Evolutionary conservation across 2,888 invertebrate genomes (phyloP).

Genomic region (Ophioninae sp.): DNA sequence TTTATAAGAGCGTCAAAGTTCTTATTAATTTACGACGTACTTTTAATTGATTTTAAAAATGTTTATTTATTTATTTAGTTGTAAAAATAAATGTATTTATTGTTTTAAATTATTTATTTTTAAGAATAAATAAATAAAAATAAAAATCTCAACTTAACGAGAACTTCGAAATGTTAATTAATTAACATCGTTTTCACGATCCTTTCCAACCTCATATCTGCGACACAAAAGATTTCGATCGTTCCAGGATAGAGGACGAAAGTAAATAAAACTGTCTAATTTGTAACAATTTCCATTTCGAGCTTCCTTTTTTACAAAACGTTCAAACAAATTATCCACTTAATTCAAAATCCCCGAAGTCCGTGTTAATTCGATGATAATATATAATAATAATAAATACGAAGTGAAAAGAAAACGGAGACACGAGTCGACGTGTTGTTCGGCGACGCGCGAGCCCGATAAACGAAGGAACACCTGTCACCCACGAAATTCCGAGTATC

Average conservation of each 20-base stretch:
- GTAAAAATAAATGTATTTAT: too few species aligned
- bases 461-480: slow-evolving; percentile 39
- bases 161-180: too few species aligned
- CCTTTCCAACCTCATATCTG: too few species aligned
- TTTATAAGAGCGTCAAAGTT: too few species aligned
- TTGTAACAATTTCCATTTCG: not conserved
- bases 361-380: not conserved
- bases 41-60: slow-evolving; percentile 22
- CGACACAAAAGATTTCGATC: not conserved
- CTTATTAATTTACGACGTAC: slow-evolving; percentile 14
- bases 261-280: too few species aligned
- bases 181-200: too few species aligned
- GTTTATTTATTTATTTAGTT: too few species aligned
- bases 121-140: too few species aligned
- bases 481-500: slow-evolving; percentile 10
- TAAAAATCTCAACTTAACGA: too few species aligned
- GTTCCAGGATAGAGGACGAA: not conserved
- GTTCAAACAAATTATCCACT: slow-evolving; percentile 26
- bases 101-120: too few species aligned
- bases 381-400: not conserved
- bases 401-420: too few species aligned
- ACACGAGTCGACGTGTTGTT: not conserved
- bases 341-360: slow-evolving; percentile 37
- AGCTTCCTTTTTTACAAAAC: slow-evolving; percentile 9
- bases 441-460: slow-evolving; percentile 7